Conservation (phyloP, 2,797 vertebrate genomes). For the Gastrophryne carolinensis region DNA sequence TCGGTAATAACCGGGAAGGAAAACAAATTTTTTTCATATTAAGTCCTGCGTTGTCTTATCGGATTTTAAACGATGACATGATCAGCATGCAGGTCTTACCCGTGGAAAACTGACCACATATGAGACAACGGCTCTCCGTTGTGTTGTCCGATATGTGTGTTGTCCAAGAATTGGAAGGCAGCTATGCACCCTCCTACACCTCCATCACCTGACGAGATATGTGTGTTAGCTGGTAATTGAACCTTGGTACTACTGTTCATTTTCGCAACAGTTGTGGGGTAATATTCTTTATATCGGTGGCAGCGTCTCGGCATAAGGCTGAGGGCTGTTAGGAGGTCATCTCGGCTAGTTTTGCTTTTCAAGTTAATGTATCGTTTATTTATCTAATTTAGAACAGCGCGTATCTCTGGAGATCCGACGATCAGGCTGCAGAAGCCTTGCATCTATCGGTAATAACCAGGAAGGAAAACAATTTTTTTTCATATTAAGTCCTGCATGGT, state of each 20-base stretch:
- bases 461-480: background rate
- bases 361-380: background rate
- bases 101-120: background rate
- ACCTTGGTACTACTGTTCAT: background rate
- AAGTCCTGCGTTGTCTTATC: constrained; percentile 9
- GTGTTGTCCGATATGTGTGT: too few species aligned
- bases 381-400: background rate
- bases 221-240: too few species aligned
- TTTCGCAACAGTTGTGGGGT: background rate
- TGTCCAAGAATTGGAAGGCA: too few species aligned
- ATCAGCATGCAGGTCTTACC: background rate
- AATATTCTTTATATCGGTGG: background rate
- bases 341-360: background rate
- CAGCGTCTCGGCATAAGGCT: background rate
- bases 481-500: background rate
- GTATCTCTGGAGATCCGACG: background rate
- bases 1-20: background rate
- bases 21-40: background rate
- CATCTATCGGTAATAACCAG: background rate
- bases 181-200: too few species aligned
- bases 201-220: too few species aligned
- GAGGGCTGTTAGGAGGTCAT: background rate
- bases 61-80: background rate
- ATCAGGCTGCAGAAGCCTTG: background rate
- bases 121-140: background rate